Evolutionary conservation across 2,888 invertebrate species (phyloP), one percentile per base, ranked within the genome.

Genomic region (Sycophila texana): DNA sequence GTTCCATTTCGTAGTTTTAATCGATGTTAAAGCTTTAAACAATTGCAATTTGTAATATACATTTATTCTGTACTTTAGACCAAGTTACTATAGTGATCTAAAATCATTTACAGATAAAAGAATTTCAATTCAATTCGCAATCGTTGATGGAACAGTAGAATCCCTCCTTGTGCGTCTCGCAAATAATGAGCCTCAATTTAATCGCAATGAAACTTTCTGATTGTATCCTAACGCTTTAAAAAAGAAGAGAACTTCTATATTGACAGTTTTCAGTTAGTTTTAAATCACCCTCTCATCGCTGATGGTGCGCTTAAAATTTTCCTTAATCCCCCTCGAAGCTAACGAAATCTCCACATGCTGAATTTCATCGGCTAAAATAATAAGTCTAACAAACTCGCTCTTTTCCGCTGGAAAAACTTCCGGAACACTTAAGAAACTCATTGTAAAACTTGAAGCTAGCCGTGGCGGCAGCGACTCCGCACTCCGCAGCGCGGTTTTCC

Each of bases 341-440:
- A 30, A 22, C 39, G 60, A 68, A 78, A 49, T 67, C 67, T 57
- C 55, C 49, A 20, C 61, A 72, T 67, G 67, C 53, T 75, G 61
- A 67, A 72, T 67, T 75, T 68, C 22, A 7, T 49, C 20, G 57
- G 73, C 67, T 65, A 53, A 73, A 76, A 73, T 70, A 77, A 77
- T 80, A 80, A 80, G 80, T 80, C 77, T 77, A 80, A 65, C 65
- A 65, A 80, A 70, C 65, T 72, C 70, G 18, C 65, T 55, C 57
- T 22, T 47, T 26, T 18, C 18, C 58, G 66, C 49, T n/a, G 30
- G 49, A 80, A 80, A 74, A 80, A 80, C 68, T 75, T 75, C 18
- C 14, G 70, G 60, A 80, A 80, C 77, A 80, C 76, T 80, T 80
- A 55, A 5, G 49, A 51, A 80, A 80, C 76, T 73, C 76, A 74